Evolutionary conservation across 2,113 vertebrate species (phyloP).

Genomic region (Lanius ludovicianus): DNA sequence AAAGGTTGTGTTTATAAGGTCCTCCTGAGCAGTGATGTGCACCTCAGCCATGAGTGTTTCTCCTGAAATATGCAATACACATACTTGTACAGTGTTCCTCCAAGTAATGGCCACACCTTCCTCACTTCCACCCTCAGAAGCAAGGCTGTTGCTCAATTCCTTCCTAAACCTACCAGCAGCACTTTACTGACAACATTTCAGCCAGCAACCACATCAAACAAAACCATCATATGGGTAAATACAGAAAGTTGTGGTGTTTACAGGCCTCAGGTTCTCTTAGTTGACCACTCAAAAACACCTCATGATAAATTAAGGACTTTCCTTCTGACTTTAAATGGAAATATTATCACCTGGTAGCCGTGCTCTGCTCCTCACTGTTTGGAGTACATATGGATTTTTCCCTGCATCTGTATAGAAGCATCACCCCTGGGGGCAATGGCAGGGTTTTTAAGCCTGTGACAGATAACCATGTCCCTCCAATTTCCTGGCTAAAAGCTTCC

Average conservation of each 20-base stretch:
- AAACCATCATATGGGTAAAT: not conserved
- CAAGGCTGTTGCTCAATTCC: not conserved
- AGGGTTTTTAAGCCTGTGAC: slow-evolving; percentile 30
- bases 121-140: not conserved
- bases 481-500: slow-evolving; percentile 53
- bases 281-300: not conserved
- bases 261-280: not conserved
- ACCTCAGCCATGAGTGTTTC: not conserved
- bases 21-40: not conserved
- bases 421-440: not conserved
- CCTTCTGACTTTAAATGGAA: not conserved
- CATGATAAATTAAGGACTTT: not conserved
- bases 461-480: slow-evolving; percentile 34
- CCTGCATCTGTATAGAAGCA: not conserved
- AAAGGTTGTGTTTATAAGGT: not conserved
- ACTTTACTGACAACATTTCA: not conserved
- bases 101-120: not conserved
- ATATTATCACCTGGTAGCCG: not conserved
- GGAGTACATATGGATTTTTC: not conserved
- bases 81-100: not conserved
- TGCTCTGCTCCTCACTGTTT: not conserved
- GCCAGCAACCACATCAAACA: not conserved
- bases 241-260: not conserved
- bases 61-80: not conserved
- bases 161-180: not conserved